Evolutionary conservation across 2,888 invertebrate species (phyloP).

Genomic region (Drosophila longiperda): DNA sequence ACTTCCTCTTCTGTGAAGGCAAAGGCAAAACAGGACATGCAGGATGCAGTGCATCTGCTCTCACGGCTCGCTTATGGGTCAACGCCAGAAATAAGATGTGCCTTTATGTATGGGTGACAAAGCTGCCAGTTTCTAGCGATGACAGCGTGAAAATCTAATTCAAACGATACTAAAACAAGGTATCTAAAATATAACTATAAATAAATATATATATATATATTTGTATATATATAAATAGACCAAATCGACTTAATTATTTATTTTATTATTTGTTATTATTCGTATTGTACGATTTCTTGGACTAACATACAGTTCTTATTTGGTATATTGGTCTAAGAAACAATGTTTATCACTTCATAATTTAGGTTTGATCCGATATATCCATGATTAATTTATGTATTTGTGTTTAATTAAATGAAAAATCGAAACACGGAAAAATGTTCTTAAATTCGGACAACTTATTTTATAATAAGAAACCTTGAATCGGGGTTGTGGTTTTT

Average conservation of each 20-base stretch:
- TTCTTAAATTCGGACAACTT: neutral
- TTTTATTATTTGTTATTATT: no score
- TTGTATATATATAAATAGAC: no score
- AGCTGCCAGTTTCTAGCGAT: conserved; percentile 25
- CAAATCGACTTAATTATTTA: no score
- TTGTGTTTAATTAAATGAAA: neutral
- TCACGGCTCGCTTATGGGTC: conserved; percentile 42
- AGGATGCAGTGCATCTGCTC: conserved; percentile 27
- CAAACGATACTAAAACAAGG: neutral
- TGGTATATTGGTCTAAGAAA: neutral
- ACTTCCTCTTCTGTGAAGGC: conserved; percentile 23
- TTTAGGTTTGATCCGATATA: neutral
- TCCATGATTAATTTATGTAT: neutral
- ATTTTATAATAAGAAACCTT: neutral
- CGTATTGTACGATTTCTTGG: neutral
- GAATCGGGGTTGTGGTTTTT: neutral
- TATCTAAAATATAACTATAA: neutral
- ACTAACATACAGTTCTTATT: neutral
- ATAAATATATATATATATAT: neutral
- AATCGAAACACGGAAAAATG: neutral
- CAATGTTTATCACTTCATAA: neutral
- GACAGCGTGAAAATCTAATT: conserved; percentile 6
- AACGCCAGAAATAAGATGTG: conserved; percentile 32
- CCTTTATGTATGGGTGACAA: neutral
- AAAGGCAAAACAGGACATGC: conserved; percentile 29